Evolutionary conservation across 2,113 vertebrate genomes (phyloP).

Genomic region (Morone chrysops): DNA sequence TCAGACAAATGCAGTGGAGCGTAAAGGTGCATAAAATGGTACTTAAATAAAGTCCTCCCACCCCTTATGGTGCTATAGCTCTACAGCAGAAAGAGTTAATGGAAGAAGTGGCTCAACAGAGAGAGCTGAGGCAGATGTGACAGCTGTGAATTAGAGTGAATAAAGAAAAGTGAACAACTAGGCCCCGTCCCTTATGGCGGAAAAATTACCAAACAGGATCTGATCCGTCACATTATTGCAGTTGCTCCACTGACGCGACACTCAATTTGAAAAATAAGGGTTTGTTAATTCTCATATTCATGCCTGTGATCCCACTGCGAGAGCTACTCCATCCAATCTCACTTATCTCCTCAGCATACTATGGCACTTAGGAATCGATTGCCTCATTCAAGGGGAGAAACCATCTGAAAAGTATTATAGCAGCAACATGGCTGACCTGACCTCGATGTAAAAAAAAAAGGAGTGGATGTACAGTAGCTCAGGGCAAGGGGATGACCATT

Average conservation of each 20-base stretch:
- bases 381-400: background rate
- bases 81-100: slow-evolving; percentile 5
- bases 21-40: background rate
- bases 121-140: slow-evolving; percentile 9
- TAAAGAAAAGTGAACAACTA: slow-evolving; percentile 35
- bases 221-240: slow-evolving; percentile 23
- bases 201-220: background rate
- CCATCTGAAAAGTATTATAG: slow-evolving; percentile 1
- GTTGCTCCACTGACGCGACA: slow-evolving; percentile 10
- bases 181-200: slow-evolving; percentile 6
- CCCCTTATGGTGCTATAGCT: background rate
- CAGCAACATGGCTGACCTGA: slow-evolving; percentile 43
- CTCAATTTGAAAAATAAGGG: slow-evolving; percentile 9
- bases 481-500: slow-evolving; percentile 47
- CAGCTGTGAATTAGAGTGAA: slow-evolving; percentile 12
- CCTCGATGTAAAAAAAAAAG: slow-evolving; percentile 34
- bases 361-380: background rate
- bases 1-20: background rate
- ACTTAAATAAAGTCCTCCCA: no score
- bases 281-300: background rate
- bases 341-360: background rate
- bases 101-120: background rate
- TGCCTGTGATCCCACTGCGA: background rate
- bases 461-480: slow-evolving; percentile 47
- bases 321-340: background rate